Percentiles rank a stretch among this genome's conserved stretches.
phyloP scores from a whole-genome alignment of 2,888 invertebrate genomes.

The Tipula helvola region DNA sequence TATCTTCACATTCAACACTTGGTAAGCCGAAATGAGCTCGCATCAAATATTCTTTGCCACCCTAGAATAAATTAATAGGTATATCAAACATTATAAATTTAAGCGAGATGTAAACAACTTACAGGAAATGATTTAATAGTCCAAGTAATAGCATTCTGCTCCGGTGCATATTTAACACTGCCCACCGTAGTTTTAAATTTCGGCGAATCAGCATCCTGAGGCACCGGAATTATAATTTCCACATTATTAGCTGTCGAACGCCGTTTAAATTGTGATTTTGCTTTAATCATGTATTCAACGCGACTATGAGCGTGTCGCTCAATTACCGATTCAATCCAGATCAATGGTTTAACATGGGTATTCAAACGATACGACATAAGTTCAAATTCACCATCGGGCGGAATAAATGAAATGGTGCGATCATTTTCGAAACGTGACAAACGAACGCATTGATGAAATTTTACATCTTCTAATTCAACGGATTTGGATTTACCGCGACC shows the following conservation, averaged over 20 bases:
- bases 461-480: conserved; percentile 95
- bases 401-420: conserved; percentile 95
- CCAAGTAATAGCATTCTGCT: conserved; percentile 95
- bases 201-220: conserved; percentile 94
- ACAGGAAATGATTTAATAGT: conserved; percentile 89
- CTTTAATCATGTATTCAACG: conserved; percentile 98
- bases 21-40: conserved; percentile 95
- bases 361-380: conserved; percentile 95
- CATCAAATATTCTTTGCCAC: conserved; percentile 97
- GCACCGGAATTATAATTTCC: conserved; percentile 92
- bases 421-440: conserved; percentile 96
- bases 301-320: conserved; percentile 94
- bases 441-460: conserved; percentile 97
- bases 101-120: conserved; percentile 19
- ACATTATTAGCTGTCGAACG: conserved; percentile 98
- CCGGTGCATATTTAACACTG: conserved; percentile 93
- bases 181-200: conserved; percentile 97
- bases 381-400: conserved; percentile 98
- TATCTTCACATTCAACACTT: conserved; percentile 87
- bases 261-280: conserved; percentile 95
- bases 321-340: conserved; percentile 98
- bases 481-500: conserved; percentile 96
- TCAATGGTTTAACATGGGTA: conserved; percentile 93
- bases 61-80: conserved; percentile 36
- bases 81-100: not conserved